A percentile compares a stretch with the other conserved stretches of the same genome.
phyloP scores from a whole-genome alignment of 2,888 invertebrate genomes.

The Sepiola atlantica region DNA sequence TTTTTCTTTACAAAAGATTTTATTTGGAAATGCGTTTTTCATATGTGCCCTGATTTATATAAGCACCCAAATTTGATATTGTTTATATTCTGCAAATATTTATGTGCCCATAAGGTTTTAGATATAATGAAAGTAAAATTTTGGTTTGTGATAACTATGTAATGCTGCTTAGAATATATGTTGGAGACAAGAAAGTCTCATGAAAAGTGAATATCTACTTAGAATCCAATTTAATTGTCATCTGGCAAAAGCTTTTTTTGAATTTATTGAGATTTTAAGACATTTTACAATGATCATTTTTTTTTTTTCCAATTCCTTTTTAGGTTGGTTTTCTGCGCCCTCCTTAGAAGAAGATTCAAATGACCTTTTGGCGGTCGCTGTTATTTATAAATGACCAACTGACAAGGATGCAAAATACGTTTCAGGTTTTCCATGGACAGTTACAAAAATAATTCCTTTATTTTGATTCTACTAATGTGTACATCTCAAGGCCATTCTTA shows the following conservation, averaged over 20 bases:
- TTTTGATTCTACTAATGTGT: neutral
- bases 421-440: neutral
- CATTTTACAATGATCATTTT: neutral
- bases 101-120: no score
- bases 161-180: neutral
- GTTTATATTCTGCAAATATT: no score
- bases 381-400: neutral
- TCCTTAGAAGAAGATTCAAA: neutral
- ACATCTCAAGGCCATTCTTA: no score
- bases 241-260: neutral
- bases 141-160: neutral
- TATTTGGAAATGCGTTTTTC: no score
- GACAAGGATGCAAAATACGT: neutral
- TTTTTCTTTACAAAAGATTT: no score
- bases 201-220: neutral
- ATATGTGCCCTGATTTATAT: no score
- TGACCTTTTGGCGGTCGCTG: no score
- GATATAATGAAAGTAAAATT: neutral
- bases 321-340: slow-evolving; percentile 41
- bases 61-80: no score
- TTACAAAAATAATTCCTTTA: neutral
- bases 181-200: neutral
- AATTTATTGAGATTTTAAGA: neutral
- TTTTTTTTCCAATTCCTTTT: neutral
- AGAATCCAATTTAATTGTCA: neutral